Evolutionary conservation across 2,888 invertebrate genomes (phyloP), one percentile per base, ranked within the genome.

Genomic region (Antitype chi): DNA sequence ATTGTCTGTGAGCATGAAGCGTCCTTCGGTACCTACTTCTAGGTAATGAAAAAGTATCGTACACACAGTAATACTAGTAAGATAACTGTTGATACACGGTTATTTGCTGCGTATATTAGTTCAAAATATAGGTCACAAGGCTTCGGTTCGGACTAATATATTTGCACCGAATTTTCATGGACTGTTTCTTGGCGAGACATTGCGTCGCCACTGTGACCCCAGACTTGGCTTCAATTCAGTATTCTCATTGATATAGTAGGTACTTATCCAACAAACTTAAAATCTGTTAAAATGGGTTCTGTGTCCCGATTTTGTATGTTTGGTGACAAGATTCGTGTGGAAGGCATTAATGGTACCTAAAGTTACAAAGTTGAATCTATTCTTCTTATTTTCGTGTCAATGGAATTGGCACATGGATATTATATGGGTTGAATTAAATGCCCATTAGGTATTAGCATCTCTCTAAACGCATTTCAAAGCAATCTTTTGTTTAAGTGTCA

Each of bases 171-270:
- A 76, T 69, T 83, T 87, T 87, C 80, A 88, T 83, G 72, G 64
- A 76, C 76, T 80, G 70, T 76, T 81, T 81, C 80, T 88, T 89
- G 88, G 89, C 88, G 81, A 86, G 88, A 89, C 88, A 53, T 59
- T n/a, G 17, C 72, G 88, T 81, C 88, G 89, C 86, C 88, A 73
- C 17, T 66, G 55, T 83, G 87, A 87, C 86, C 87, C 64, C 67
- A 78, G 78, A 88, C 78, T 88, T 85, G 88, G 85, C 85, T 82
- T 73, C 25, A 53, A 82, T 86, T 85, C 85, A 77, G 83, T 74
- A 77, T 67, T 68, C 69, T 7, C 62, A 67, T 74, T 80, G 81
- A 88, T 79, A 70, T 52, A 84, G 43, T 68, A 43, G 79, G 57
- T 74, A 60, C 55, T 71, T 77, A 71, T 80, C 47, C 63, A 52